Base-by-base conservation (phyloP, 2,888 invertebrate genomes). In the Trachelus stipa region DNA sequence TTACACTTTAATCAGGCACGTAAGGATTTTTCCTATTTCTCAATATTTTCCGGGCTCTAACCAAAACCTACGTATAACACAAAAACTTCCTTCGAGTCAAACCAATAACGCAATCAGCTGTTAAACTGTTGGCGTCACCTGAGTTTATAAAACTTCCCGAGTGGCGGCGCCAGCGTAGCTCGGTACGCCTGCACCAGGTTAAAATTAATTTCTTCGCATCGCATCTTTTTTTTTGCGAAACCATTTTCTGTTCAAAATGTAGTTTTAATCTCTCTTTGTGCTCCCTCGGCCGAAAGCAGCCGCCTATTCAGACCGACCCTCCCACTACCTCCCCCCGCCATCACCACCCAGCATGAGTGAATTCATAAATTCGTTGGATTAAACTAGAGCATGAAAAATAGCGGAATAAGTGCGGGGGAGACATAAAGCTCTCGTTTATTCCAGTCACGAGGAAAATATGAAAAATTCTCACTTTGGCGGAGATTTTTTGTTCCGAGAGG, bases 291-390 rank as follows among this genome's bases (percentile, higher is more conserved):
- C 34, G 73, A 73, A 73, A 33, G 34, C 73, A 34, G 33, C 11
- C 33, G 40, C 40, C 40, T 40, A 40, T 40, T 40, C 40, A 15
- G 40, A 40, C 40, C n/a, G 33, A 31, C 15, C 71, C 71, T 15
- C 69, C 23, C 15, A 12, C 33, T 12, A 0, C 71, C 33, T 6
- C 12, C 15, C 33, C 40, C 15, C 15, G 4, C 40, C 40, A 4
- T 15, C 40, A 23, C n/a, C 73, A 75, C 71, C 75, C 79, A 69
- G 73, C 68, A 79, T 83, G 79, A 81, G 77, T 34, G 79, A 81
- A 85, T 86, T 85, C 85, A 85, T 84, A 87, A 87, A 87, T 87
- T 85, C 81, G 69, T 77, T 77, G 82, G 84, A 87, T 87, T 86
- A 86, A 85, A 81, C 74, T 79, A 80, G 83, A 84, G 84, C 78